A percentile compares a stretch with the other conserved stretches of the same genome.
phyloP scores from a whole-genome alignment of 2,888 invertebrate genomes.

The Erannis defoliaria region DNA sequence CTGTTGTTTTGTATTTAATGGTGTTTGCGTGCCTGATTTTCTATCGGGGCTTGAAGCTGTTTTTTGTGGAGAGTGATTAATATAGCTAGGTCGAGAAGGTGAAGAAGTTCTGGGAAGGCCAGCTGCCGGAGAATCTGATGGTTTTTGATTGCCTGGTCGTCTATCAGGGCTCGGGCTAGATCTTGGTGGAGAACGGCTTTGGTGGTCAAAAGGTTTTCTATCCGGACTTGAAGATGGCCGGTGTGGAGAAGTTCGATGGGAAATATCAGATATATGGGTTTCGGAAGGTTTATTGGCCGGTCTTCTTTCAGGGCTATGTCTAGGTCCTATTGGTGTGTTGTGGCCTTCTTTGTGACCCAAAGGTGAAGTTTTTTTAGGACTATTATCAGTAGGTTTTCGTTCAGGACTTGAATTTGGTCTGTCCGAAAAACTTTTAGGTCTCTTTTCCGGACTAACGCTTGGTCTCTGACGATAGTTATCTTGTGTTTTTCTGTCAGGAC shows the following conservation, averaged over 20 bases:
- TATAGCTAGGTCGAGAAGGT: slow-evolving; percentile 6
- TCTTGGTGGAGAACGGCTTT: slow-evolving; percentile 34
- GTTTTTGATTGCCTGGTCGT: slow-evolving; percentile 35
- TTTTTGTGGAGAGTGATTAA: slow-evolving; percentile 16
- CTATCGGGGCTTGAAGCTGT: slow-evolving; percentile 48
- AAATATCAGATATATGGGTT: slow-evolving; percentile 25
- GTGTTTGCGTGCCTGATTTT: slow-evolving; percentile 40
- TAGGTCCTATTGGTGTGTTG: slow-evolving; percentile 45
- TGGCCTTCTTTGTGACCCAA: slow-evolving; percentile 18
- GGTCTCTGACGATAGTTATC: slow-evolving; percentile 56
- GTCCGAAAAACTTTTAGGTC: slow-evolving; percentile 46
- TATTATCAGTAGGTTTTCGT: slow-evolving; percentile 43
- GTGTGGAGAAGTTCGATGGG: slow-evolving; percentile 16
- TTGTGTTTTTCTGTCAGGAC: slow-evolving; percentile 65
- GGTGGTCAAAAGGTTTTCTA: slow-evolving; percentile 21
- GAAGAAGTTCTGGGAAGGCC: slow-evolving; percentile 4
- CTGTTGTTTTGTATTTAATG: slow-evolving; percentile 4
- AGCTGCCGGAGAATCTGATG: slow-evolving; percentile 1
- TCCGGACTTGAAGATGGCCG: slow-evolving; percentile 33
- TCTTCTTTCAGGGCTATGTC: slow-evolving; percentile 57
- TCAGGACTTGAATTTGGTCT: slow-evolving; percentile 61
- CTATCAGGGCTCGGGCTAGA: slow-evolving; percentile 57
- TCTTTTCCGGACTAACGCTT: slow-evolving; percentile 71
- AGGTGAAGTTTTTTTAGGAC: slow-evolving; percentile 40
- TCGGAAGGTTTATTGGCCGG: slow-evolving; percentile 33